Evolutionary conservation across 2,113 vertebrate species (phyloP), one percentile per base, ranked within the genome.

Genomic region (Lepisosteus oculatus): DNA sequence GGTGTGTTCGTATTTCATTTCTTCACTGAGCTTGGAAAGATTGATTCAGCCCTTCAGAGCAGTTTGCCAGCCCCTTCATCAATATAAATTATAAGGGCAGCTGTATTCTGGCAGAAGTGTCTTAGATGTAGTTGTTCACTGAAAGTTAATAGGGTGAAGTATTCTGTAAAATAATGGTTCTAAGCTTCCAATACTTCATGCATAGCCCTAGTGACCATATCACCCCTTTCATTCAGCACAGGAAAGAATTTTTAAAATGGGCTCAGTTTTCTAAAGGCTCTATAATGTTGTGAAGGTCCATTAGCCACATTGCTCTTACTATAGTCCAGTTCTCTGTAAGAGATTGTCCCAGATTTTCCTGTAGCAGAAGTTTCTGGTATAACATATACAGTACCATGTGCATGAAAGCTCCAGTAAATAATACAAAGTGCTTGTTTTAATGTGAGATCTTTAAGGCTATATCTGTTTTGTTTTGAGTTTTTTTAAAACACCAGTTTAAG

Each of bases 61-160:
- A 81, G 76, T 80, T 79, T 42, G 75, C 81, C 79, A 78, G 81
- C 82, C 85, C 78, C 81, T 83, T 88, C 86, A 90, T 90, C 85
- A 88, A 88, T 90, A 90, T 89, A 88, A 88, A 91, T 89, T 88
- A 89, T 84, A 87, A 82, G 77, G 88, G 87, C 89, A 89, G 85
- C 87, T 90, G 85, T 88, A 88, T 83, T 74, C 86, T 90, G 83
- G 85, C 88, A 86, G 76, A 15, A 78, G 72, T 79, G 67, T 70
- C 74, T 80, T 67, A 57, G 12, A 69, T 66, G 68, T 15, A 12
- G 65, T 63, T 55, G 42, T 72, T 67, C 43, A 8, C 8, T 13
- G 43, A 43, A 59, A 66, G 71, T 81, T 88, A 85, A 88, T 77
- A 81, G 82, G 78, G 73, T 79, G 72, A 81, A 82, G 79, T 70